phyloP scores from a whole-genome alignment of 2,113 vertebrate genomes.

The Lasiurus cinereus region DNA sequence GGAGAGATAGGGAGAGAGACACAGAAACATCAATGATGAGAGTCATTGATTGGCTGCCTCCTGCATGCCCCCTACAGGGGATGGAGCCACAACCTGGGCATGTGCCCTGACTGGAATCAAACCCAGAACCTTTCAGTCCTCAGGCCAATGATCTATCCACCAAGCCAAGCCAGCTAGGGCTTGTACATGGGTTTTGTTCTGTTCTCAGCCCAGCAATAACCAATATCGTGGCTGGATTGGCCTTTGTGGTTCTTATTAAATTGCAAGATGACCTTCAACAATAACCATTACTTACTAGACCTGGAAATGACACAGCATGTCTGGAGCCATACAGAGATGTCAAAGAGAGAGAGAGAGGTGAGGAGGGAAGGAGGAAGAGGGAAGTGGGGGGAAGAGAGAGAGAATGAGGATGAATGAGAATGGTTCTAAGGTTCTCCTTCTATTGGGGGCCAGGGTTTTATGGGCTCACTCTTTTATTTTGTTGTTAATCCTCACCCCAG shows the following conservation, averaged over 20 bases:
- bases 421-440: neutral
- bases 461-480: neutral
- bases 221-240: neutral
- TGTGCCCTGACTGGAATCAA: too few species aligned
- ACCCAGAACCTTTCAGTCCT: too few species aligned
- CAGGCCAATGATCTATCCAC: too few species aligned
- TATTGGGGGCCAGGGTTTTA: neutral
- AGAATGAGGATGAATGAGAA: too few species aligned
- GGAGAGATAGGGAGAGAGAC: too few species aligned
- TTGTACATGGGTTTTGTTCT: neutral
- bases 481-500: too few species aligned
- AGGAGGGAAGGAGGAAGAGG: too few species aligned
- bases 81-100: too few species aligned
- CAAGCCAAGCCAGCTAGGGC: too few species aligned
- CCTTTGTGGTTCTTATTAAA: neutral
- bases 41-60: too few species aligned
- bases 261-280: neutral
- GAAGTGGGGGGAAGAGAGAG: accelerated
- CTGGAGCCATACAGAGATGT: neutral
- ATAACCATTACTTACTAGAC: neutral
- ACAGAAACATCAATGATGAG: too few species aligned
- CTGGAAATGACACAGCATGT: neutral
- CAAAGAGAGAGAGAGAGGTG: neutral
- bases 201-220: neutral
- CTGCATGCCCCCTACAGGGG: too few species aligned